Base-by-base conservation (phyloP, 1,140 invertebrate species). In the Drosophila bocki region DNA sequence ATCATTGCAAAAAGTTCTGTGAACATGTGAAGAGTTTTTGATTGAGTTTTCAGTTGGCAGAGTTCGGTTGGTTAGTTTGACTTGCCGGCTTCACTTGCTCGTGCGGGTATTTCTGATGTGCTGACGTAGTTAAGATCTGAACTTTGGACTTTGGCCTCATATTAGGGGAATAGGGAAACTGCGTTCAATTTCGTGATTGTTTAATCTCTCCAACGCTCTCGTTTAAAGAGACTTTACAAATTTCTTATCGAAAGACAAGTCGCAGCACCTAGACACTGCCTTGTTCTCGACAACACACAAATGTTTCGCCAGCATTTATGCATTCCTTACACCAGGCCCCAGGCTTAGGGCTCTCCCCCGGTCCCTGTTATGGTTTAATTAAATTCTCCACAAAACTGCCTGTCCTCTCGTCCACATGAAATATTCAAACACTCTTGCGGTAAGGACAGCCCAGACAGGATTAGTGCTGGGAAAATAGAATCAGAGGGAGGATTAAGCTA, bases 21-120 rank as follows among this genome's bases (percentile, higher is more conserved):
- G 44, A 76, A 48, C 74, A 80, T 82, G 64, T 82, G 65, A 82
- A 79, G 83, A 86, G 82, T 86, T 86, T 86, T 79, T 82, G 82
- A 86, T 86, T 87, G 70, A 87, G 82, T 86, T 84, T 84, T 45
- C 65, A 63, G 76, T 77, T 78, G 48, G 48, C 63, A 45, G 61
- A 61, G 54, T 57, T 63, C 62, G 48, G 57, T 58, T 67, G 62
- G 68, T 71, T 62, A 41, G 56, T 58, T 77, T 54, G 50, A 59
- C 61, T 70, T 59, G 50, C 33, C 8, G 51, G 50, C 32, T 53
- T 13, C 33, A 22, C n/a, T 19, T 67, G 54, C 48, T 37, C n/a
- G 33, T 67, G 54, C 48, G 32, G 26, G 12, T 58, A 47, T 44
- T 58, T 57, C 41, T 54, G 59, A 64, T 22, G 35, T 65, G 45